Percentiles rank a stretch among this genome's conserved stretches.
phyloP scores from a whole-genome alignment of 2,888 invertebrate genomes.

The Spisula solida region DNA sequence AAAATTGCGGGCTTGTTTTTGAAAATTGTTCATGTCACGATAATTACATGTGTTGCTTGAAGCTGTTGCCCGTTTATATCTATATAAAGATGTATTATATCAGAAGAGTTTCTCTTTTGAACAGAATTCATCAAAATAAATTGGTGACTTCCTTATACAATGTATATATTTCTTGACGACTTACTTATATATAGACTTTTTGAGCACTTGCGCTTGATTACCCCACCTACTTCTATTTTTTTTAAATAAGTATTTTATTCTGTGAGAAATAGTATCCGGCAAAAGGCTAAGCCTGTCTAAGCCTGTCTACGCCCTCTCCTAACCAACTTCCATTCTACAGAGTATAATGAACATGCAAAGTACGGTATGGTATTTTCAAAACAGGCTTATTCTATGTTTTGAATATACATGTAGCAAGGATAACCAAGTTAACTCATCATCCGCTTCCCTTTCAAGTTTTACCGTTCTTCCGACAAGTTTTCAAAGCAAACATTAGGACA shows the following conservation, averaged over 20 bases:
- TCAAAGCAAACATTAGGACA: conserved; percentile 16
- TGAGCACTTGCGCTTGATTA: neutral
- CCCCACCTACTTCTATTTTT: neutral
- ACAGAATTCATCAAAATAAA: neutral
- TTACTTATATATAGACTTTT: neutral
- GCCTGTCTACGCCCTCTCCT: too few relatives aligned
- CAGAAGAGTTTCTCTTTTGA: neutral
- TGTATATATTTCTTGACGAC: too few relatives aligned
- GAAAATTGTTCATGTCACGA: conserved; percentile 2
- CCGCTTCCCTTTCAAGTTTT: neutral
- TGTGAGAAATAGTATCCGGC: too few relatives aligned
- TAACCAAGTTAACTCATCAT: neutral
- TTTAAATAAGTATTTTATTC: too few relatives aligned
- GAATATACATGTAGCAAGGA: neutral
- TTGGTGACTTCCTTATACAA: neutral
- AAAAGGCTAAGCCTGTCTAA: too few relatives aligned
- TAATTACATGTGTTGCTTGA: conserved; percentile 13
- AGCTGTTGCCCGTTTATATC: neutral
- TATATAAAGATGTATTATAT: neutral
- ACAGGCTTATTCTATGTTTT: conserved; percentile 4
- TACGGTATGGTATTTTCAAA: neutral
- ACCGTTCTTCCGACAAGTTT: neutral
- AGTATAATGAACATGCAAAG: neutral
- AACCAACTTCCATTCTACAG: neutral
- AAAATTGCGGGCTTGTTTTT: neutral